Evolutionary conservation across 2,888 invertebrate species (phyloP).

Genomic region (Perizoma flavofasciatum): DNA sequence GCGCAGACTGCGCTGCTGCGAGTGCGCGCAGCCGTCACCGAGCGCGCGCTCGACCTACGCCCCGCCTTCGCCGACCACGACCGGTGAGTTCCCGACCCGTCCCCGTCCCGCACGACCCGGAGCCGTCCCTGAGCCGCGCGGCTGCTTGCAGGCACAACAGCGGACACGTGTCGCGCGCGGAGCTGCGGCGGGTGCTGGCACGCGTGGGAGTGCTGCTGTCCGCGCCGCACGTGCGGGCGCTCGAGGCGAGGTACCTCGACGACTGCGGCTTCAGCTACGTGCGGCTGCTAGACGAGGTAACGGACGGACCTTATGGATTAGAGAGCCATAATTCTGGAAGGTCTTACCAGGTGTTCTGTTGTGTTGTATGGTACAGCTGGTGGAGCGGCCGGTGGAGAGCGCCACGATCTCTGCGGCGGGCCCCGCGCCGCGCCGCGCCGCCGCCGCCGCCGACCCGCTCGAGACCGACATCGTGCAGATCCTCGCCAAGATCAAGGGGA

Average conservation of each 20-base stretch:
- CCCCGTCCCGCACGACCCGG: too few species aligned
- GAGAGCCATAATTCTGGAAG: too few species aligned
- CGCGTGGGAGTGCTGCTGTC: slow-evolving; percentile 87
- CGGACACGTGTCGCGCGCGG: slow-evolving; percentile 88
- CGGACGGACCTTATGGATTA: too few species aligned
- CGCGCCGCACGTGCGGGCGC: slow-evolving; percentile 86
- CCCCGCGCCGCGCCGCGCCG: slow-evolving; percentile 29
- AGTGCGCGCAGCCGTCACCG: slow-evolving; percentile 84
- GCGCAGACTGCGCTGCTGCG: slow-evolving; percentile 86
- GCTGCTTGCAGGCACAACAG: slow-evolving; percentile 82
- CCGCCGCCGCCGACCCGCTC: slow-evolving; percentile 57
- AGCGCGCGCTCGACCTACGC: slow-evolving; percentile 86
- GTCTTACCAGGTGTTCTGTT: too few species aligned
- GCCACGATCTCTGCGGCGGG: slow-evolving; percentile 51
- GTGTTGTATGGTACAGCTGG: slow-evolving; percentile 49
- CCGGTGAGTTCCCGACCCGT: slow-evolving; percentile 39
- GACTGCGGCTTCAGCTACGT: slow-evolving; percentile 90
- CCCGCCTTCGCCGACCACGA: slow-evolving; percentile 89
- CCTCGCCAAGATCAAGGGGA: slow-evolving; percentile 89
- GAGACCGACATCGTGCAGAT: slow-evolving; percentile 88
- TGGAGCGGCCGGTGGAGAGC: slow-evolving; percentile 64
- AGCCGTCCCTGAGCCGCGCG: too few species aligned
- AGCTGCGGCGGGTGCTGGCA: slow-evolving; percentile 88
- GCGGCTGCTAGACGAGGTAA: slow-evolving; percentile 86
- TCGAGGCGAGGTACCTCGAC: slow-evolving; percentile 88